These are phyloP conservation scores for Troglohyphantes excavatus DNA, from an alignment of 2,888 invertebrate species.

Conservation along the genomic window DNA sequence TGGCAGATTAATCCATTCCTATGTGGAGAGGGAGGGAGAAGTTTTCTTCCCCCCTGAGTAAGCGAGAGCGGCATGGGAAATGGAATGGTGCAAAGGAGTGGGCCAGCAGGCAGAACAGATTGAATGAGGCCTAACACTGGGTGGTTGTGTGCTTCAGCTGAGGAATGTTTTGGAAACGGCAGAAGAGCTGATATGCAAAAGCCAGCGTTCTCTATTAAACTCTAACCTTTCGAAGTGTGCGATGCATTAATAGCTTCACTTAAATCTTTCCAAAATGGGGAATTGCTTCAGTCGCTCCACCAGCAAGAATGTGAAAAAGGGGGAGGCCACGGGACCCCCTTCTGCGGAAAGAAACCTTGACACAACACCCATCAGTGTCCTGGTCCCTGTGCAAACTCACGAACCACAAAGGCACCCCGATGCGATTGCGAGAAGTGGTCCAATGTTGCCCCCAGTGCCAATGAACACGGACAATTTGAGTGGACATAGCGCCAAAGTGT, in stretches of 20 bases:
- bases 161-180: background rate
- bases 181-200: background rate
- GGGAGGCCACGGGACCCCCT: constrained; percentile 42
- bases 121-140: constrained; percentile 62
- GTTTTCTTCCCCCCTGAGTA: constrained; percentile 11
- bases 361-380: constrained; percentile 67
- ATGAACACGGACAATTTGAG: constrained; percentile 63
- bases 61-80: constrained; percentile 37
- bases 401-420: constrained; percentile 76
- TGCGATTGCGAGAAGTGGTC: constrained; percentile 55
- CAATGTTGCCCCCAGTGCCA: constrained; percentile 74
- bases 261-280: constrained; percentile 67
- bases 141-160: constrained; percentile 25
- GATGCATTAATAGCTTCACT: constrained; percentile 10
- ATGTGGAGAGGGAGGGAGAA: constrained; percentile 22
- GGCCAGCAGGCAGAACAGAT: constrained; percentile 8
- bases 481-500: constrained; percentile 87
- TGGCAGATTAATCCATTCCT: constrained; percentile 50
- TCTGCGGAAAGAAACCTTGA: constrained; percentile 63
- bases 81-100: constrained; percentile 26
- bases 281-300: constrained; percentile 78
- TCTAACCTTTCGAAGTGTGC: background rate
- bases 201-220: background rate
- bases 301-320: constrained; percentile 74
- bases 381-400: constrained; percentile 71